phyloP scores from a whole-genome alignment of 2,888 invertebrate genomes.

The Erebia aethiops region DNA sequence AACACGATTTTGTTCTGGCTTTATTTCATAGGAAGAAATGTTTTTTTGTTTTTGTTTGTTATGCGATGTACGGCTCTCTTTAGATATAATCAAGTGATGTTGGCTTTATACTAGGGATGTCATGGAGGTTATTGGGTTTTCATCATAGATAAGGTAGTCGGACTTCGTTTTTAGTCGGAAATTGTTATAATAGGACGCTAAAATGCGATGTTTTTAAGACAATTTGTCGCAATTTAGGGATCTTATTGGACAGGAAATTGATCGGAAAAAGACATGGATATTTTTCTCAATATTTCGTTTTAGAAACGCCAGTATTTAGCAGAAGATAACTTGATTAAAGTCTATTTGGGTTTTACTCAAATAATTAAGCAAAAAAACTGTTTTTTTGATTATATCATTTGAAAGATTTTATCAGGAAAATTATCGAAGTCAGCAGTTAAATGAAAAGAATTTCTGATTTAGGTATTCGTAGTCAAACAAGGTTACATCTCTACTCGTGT shows the following conservation, averaged over 20 bases:
- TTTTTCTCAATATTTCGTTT: too few species aligned
- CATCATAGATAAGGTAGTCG: neutral
- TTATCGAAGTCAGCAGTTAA: neutral
- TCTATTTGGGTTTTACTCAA: neutral
- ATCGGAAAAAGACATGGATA: too few species aligned
- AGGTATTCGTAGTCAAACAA: neutral
- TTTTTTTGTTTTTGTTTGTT: constrained; percentile 25
- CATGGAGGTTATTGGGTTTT: neutral
- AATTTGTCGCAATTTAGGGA: too few species aligned
- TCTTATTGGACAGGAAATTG: too few species aligned
- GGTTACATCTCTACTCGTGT: constrained; percentile 6
- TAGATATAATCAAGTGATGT: constrained; percentile 19
- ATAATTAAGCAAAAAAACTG: too few species aligned
- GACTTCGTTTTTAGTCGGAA: neutral
- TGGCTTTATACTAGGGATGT: constrained; percentile 18
- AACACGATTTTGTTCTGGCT: constrained; percentile 17
- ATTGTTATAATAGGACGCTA: neutral
- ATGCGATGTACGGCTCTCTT: neutral
- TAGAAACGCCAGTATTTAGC: too few species aligned
- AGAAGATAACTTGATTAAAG: too few species aligned
- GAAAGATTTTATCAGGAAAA: too few species aligned
- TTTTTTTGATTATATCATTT: too few species aligned
- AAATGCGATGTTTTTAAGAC: too few species aligned
- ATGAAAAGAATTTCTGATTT: neutral
- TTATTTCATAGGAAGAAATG: constrained; percentile 24